These are phyloP conservation scores for Pteronotus mesoamericanus DNA, from an alignment of 2,797 vertebrate species.

Conservation along the genomic window DNA sequence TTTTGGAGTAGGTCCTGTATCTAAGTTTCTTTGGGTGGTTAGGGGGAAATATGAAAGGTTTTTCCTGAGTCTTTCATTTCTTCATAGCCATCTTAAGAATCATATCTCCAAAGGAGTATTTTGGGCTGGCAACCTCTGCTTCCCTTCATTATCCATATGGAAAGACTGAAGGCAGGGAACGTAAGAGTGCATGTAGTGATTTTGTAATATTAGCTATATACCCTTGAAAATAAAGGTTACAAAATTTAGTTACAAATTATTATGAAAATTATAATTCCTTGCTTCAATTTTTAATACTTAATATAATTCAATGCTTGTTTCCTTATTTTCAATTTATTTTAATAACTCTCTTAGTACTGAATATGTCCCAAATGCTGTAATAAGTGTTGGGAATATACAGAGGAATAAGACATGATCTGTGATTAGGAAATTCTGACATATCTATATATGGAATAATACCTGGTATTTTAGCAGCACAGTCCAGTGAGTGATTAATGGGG, in stretches of 20 bases:
- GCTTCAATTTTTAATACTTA: background rate
- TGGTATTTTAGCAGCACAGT: background rate
- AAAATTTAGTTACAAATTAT: background rate
- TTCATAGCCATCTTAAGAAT: background rate
- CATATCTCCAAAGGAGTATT: background rate
- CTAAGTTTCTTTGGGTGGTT: background rate
- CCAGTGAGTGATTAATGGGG: background rate
- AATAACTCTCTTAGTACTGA: background rate
- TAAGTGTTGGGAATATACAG: background rate
- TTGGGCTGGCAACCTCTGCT: background rate
- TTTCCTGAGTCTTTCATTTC: background rate
- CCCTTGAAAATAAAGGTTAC: background rate
- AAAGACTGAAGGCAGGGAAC: background rate
- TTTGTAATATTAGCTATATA: background rate
- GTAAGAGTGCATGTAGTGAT: background rate
- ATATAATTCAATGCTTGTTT: background rate
- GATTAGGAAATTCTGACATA: background rate
- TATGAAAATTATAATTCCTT: background rate
- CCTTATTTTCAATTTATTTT: background rate
- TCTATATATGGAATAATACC: background rate
- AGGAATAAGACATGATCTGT: background rate
- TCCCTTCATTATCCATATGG: background rate
- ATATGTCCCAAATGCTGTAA: background rate
- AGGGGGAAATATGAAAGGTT: background rate
- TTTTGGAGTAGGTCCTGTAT: background rate